A percentile compares a stretch with the other conserved stretches of the same genome.
phyloP scores from a whole-genome alignment of 2,113 vertebrate genomes.

The Oreochromis niloticus region DNA sequence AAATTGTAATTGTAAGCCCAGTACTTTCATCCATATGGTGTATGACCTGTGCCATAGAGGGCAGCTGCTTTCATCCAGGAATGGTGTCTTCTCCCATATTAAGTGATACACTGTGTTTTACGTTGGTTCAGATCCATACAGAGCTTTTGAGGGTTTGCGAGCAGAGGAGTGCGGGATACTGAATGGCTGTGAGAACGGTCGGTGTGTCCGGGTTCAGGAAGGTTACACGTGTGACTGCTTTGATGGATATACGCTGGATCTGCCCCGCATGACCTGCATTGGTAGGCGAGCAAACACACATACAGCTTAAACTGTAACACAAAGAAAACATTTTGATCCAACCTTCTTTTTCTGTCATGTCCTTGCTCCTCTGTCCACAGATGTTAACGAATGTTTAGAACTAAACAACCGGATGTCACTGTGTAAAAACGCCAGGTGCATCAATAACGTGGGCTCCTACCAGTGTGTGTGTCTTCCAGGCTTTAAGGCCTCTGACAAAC shows the following conservation, averaged over 20 bases:
- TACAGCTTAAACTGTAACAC: neutral
- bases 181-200: conserved; percentile 94
- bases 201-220: conserved; percentile 94
- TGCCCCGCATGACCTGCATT: conserved; percentile 91
- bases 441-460: conserved; percentile 93
- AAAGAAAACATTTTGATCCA: neutral
- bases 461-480: conserved; percentile 91
- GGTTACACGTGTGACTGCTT: conserved; percentile 98
- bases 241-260: conserved; percentile 91
- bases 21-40: neutral
- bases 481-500: conserved; percentile 80
- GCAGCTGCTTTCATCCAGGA: neutral
- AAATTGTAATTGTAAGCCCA: fast-evolving
- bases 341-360: neutral
- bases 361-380: conserved; percentile 37
- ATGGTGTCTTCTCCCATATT: neutral
- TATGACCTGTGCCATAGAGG: neutral
- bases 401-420: conserved; percentile 93
- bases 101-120: neutral
- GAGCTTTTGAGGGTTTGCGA: conserved; percentile 85
- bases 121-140: conserved; percentile 31
- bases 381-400: conserved; percentile 95
- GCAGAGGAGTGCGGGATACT: conserved; percentile 96
- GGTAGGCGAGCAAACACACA: conserved; percentile 73
- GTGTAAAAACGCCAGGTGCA: conserved; percentile 94